These are phyloP conservation scores for Alcis repandata DNA, from an alignment of 2,888 invertebrate genomes.

Conservation along the genomic window DNA sequence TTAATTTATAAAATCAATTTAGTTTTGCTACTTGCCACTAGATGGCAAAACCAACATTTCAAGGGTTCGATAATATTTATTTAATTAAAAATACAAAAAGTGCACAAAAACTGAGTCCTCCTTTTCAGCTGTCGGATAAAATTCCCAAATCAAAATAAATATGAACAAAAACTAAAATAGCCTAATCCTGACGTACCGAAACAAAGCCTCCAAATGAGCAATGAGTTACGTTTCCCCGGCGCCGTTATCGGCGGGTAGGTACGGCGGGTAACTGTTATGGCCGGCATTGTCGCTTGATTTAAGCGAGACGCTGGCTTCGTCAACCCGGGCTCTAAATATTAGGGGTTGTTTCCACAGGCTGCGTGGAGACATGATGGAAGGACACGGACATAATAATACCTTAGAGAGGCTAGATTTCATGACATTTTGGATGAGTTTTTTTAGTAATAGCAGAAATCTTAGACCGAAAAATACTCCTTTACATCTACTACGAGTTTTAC, in stretches of 20 bases:
- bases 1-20: neutral
- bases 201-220: conserved; percentile 55
- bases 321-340: conserved; percentile 49
- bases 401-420: too few relatives aligned
- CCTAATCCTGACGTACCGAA: neutral
- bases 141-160: neutral
- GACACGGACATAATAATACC: neutral
- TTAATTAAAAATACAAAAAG: neutral
- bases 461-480: too few relatives aligned
- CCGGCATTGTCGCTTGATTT: conserved; percentile 82
- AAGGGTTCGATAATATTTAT: too few relatives aligned
- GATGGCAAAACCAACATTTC: conserved; percentile 36
- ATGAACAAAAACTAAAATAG: neutral
- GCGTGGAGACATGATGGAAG: neutral
- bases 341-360: conserved; percentile 1
- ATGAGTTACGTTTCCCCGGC: conserved; percentile 68
- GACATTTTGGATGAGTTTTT: too few relatives aligned
- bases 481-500: too few relatives aligned
- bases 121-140: conserved; percentile 46
- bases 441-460: too few relatives aligned
- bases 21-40: conserved; percentile 38
- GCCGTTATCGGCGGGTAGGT: conserved; percentile 72
- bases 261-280: conserved; percentile 79
- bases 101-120: conserved; percentile 31
- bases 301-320: conserved; percentile 72